Percentiles rank a stretch among this genome's conserved stretches.
Conservation (phyloP, 2,797 vertebrate genomes). For the Odontamblyopus rebecca region DNA sequence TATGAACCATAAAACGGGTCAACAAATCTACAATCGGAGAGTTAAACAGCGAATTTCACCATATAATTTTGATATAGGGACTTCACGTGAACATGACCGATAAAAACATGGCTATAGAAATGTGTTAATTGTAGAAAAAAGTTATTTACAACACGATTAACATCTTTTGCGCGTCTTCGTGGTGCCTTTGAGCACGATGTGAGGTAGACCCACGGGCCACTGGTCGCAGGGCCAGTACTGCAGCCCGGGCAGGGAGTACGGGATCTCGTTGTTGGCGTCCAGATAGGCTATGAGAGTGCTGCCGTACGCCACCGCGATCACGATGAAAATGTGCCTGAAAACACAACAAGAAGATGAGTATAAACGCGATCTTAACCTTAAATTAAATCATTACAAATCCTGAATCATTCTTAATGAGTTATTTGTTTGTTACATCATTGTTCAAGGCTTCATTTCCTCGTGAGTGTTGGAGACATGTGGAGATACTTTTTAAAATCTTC, state of each 20-base stretch:
- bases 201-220: slow-evolving; percentile 84
- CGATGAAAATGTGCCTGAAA: slow-evolving; percentile 91
- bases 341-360: not conserved
- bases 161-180: slow-evolving; percentile 67
- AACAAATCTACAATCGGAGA: no score
- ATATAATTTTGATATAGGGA: no score
- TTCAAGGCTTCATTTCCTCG: no score
- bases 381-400: no score
- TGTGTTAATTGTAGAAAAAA: not conserved
- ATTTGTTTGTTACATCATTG: no score
- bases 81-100: no score
- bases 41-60: no score
- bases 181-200: slow-evolving; percentile 73
- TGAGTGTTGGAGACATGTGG: no score
- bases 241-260: slow-evolving; percentile 78
- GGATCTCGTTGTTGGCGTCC: slow-evolving; percentile 83
- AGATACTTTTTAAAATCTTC: no score
- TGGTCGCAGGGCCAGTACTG: slow-evolving; percentile 88
- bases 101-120: not conserved
- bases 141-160: slow-evolving; percentile 29
- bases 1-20: no score
- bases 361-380: no score
- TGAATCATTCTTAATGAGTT: no score
- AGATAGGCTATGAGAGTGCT: slow-evolving; percentile 84
- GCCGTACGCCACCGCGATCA: slow-evolving; percentile 84